Base-by-base conservation (phyloP, 2,113 vertebrate species). In the Hyperopisus bebe region DNA sequence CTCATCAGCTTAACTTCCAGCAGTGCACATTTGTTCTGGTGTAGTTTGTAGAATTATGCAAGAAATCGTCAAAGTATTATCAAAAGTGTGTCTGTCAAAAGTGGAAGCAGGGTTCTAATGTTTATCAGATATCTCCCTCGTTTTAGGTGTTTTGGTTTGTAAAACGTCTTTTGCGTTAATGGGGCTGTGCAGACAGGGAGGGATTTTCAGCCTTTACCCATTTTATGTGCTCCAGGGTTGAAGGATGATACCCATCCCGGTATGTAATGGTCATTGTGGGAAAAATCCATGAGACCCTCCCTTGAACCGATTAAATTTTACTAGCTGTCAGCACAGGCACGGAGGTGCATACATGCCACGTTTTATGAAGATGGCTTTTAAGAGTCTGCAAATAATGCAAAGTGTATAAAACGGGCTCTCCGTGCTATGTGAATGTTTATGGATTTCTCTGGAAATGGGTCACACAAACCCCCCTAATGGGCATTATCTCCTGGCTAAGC, bases 61-160 rank as follows among this genome's bases (percentile, higher is more conserved):
- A 84, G 50, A 85, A 70, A 87, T n/a, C 24, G 24, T 87, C 80
- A 19, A n/a, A 55, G 6, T 5, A 58, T 84, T 44, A 8, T 6
- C 8, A 62, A 58, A 3, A 27, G 70, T 90, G 50, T 35, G 50
- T 39, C 21, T 88, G 92, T 92, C 89, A 85, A 87, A 90, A 92
- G 91, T 93, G 77, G 90, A 91, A 70, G 90, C 93, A 92, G 90
- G 92, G 91, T 92, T 93, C 92, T 90, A 87, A 88, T 87, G 77
- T 48, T 39, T 53, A 7, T 85, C 77, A 58, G 24, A 19, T 19
- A 24, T 21, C 44, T 53, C 19, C 39, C 9, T 39, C 24, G n/a
- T 85, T 74, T 19, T 46, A 70, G 15, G 10, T 24, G 46, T n/a
- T 70, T 82, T 24, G 3, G 47, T 89, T 53, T 82, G 15, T 35